A percentile compares a stretch with the other conserved stretches of the same genome.
These are phyloP conservation scores for Myotis pilosus DNA, from an alignment of 2,797 vertebrate species.

Conservation along the genomic window DNA sequence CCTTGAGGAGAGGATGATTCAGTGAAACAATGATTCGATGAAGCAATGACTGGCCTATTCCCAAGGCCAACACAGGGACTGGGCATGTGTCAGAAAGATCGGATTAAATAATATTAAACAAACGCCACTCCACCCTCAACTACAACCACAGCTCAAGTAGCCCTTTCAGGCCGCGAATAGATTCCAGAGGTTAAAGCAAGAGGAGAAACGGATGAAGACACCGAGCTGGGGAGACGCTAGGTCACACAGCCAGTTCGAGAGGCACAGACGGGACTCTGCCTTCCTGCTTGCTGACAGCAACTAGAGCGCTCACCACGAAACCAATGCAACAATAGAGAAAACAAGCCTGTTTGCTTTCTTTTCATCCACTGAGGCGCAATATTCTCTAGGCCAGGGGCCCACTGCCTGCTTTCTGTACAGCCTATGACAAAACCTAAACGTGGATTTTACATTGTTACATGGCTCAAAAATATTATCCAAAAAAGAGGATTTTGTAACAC, in stretches of 20 bases:
- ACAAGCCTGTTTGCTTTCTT: background rate
- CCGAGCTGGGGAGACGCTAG: background rate
- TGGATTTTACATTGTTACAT: background rate
- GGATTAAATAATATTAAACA: slow-evolving; percentile 47
- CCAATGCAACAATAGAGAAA: background rate
- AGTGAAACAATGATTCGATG: slow-evolving; percentile 58
- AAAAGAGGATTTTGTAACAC: background rate
- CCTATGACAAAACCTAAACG: background rate
- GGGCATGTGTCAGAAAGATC: background rate
- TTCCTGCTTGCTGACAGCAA: background rate
- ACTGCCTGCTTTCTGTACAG: background rate
- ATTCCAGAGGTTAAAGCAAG: background rate
- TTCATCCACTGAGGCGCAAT: background rate
- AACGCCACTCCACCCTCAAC: background rate
- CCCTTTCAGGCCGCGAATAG: background rate
- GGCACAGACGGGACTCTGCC: background rate
- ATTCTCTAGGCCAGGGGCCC: background rate
- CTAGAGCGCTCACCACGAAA: background rate
- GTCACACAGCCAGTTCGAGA: background rate
- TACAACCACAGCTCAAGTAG: background rate
- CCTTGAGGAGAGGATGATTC: slow-evolving; percentile 42
- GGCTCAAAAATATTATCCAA: background rate
- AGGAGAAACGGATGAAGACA: background rate
- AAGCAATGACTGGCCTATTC: slow-evolving; percentile 46
- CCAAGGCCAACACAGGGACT: slow-evolving; percentile 25